phyloP scores from a whole-genome alignment of 2,113 vertebrate genomes.

The Odocoileus hemionus region DNA sequence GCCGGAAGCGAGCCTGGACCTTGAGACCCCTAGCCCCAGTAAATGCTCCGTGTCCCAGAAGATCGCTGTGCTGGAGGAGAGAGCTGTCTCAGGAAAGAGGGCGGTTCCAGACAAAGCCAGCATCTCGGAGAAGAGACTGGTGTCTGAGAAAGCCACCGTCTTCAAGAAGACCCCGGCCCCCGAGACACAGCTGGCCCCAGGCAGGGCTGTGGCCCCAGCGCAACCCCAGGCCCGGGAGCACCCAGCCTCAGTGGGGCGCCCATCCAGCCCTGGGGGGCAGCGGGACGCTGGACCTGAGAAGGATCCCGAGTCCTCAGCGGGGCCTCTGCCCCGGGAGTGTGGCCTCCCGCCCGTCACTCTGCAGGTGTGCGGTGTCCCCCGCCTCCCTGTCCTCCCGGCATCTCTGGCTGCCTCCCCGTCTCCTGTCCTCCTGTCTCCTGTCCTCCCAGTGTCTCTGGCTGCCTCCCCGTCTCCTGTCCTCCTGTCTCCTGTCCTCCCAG shows the following conservation, averaged over 20 bases:
- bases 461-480: not conserved
- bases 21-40: not conserved
- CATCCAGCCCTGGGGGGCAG: not conserved
- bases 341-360: constrained; percentile 50
- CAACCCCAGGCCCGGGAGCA: not conserved
- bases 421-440: not conserved
- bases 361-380: constrained; percentile 41
- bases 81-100: not conserved
- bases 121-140: not conserved
- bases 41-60: not conserved
- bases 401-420: not conserved
- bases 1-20: not conserved
- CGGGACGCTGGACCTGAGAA: not conserved
- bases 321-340: not conserved
- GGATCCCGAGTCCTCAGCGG: accelerated
- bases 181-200: not conserved
- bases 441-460: not conserved
- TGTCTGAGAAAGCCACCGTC: constrained; percentile 43
- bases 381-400: not conserved
- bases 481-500: not conserved
- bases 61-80: not conserved
- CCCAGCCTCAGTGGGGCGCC: constrained; percentile 21
- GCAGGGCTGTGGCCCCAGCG: not conserved
- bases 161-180: not conserved
- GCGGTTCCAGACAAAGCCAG: not conserved